Conservation (phyloP, 1,140 invertebrate species). For the Melitaea cinxia region DNA sequence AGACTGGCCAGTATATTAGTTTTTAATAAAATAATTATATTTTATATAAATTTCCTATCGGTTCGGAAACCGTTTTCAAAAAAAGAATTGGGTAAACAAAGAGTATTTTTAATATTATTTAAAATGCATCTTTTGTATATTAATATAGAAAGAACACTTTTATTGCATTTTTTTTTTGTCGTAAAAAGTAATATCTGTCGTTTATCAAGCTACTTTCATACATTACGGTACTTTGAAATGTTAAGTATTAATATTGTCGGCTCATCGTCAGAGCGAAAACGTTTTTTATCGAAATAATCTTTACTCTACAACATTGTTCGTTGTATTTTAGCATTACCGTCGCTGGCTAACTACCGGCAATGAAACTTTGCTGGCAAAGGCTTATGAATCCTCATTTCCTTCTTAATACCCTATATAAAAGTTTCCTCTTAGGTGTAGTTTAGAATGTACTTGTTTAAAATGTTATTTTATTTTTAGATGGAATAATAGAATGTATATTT, state of each 20-base stretch:
- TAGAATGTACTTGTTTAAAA: not conserved
- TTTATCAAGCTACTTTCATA: not conserved
- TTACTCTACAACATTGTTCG: not conserved
- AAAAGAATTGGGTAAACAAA: too few relatives aligned
- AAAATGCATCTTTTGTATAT: too few relatives aligned
- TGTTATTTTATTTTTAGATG: not conserved
- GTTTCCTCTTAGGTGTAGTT: not conserved
- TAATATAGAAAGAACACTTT: too few relatives aligned
- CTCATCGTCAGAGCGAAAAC: not conserved
- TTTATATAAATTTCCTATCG: too few relatives aligned
- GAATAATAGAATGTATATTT: too few relatives aligned
- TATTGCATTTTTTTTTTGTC: not conserved
- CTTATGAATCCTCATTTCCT: constrained; percentile 10
- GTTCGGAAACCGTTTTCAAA: too few relatives aligned
- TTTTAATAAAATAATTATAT: too few relatives aligned
- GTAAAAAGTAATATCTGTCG: not conserved
- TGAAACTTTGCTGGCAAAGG: constrained; percentile 8
- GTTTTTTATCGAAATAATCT: not conserved
- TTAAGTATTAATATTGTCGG: not conserved
- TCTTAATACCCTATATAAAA: not conserved
- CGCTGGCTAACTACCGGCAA: not conserved
- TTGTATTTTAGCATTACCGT: not conserved
- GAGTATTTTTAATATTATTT: too few relatives aligned
- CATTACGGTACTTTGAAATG: not conserved
- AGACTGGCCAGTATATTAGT: too few relatives aligned